Evolutionary conservation across 2,113 vertebrate species (phyloP).

Genomic region (Isurus oxyrinchus): DNA sequence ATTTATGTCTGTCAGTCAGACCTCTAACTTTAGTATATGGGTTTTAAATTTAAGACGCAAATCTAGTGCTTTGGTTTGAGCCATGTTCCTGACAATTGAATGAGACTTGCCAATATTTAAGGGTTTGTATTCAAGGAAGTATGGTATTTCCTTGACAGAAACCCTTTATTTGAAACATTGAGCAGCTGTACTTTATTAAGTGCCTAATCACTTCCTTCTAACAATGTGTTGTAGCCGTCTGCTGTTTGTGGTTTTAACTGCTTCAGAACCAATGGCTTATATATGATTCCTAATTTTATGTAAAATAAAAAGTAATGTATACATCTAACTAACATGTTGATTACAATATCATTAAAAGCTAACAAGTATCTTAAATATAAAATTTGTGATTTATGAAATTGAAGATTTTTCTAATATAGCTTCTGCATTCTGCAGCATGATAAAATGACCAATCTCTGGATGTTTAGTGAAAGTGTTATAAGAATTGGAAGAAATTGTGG

Average conservation of each 20-base stretch:
- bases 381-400: background rate
- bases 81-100: conserved; percentile 8
- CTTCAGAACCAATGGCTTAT: background rate
- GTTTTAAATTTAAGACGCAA: background rate
- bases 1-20: background rate
- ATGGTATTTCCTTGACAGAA: conserved; percentile 16
- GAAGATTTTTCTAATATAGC: background rate
- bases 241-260: background rate
- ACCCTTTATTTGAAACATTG: conserved; percentile 13
- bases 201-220: conserved; percentile 7
- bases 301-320: background rate
- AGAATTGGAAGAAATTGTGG: background rate
- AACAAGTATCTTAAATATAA: background rate
- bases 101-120: conserved; percentile 5
- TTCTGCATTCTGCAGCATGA: background rate
- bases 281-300: background rate
- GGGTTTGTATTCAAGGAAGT: background rate
- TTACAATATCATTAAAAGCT: background rate
- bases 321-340: background rate
- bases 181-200: conserved; percentile 14
- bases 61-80: background rate
- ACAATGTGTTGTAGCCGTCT: background rate
- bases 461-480: background rate
- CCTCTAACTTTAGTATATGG: background rate
- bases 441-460: background rate